phyloP scores from a whole-genome alignment of 2,113 vertebrate genomes.

The Petrocephalus microphthalmus region DNA sequence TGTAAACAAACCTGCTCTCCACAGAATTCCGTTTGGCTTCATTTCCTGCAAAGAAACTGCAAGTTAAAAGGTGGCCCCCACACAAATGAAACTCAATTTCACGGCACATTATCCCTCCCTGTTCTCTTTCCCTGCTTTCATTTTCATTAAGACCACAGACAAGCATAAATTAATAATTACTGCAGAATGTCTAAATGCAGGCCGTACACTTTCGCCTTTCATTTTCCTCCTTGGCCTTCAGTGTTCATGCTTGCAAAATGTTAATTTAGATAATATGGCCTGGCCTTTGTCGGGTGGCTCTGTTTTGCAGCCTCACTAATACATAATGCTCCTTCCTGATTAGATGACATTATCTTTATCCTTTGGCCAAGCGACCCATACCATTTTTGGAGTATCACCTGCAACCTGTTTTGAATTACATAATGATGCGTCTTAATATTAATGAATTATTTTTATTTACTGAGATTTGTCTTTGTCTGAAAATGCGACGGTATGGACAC shows the following conservation, averaged over 20 bases:
- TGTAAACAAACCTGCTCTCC: slow-evolving; percentile 41
- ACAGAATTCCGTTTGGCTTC: slow-evolving; percentile 53
- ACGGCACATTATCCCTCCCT: slow-evolving; percentile 99
- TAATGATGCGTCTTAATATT: slow-evolving; percentile 22
- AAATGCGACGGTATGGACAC: background rate
- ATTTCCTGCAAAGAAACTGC: slow-evolving; percentile 69
- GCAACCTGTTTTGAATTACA: slow-evolving; percentile 47
- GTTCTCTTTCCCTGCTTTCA: slow-evolving; percentile 98
- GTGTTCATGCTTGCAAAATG: slow-evolving; percentile 96
- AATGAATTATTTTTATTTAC: slow-evolving; percentile 31
- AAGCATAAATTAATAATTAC: slow-evolving; percentile 99
- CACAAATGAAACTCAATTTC: slow-evolving; percentile 99
- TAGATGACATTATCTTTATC: slow-evolving; percentile 93
- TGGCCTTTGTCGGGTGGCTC: slow-evolving; percentile 90
- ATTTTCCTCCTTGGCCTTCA: slow-evolving; percentile 79
- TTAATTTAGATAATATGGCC: slow-evolving; percentile 98
- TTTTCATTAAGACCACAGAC: slow-evolving; percentile 99
- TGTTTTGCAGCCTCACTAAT: slow-evolving; percentile 92
- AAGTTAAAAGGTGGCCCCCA: slow-evolving; percentile 84
- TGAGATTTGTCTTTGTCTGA: slow-evolving; percentile 22
- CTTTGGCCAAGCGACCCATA: slow-evolving; percentile 82
- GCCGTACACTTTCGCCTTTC: slow-evolving; percentile 71
- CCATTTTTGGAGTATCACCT: slow-evolving; percentile 64
- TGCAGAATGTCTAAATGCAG: slow-evolving; percentile 98
- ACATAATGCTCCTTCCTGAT: slow-evolving; percentile 97